phyloP scores from a whole-genome alignment of 2,888 invertebrate species.

The Platynereis dumerilii region DNA sequence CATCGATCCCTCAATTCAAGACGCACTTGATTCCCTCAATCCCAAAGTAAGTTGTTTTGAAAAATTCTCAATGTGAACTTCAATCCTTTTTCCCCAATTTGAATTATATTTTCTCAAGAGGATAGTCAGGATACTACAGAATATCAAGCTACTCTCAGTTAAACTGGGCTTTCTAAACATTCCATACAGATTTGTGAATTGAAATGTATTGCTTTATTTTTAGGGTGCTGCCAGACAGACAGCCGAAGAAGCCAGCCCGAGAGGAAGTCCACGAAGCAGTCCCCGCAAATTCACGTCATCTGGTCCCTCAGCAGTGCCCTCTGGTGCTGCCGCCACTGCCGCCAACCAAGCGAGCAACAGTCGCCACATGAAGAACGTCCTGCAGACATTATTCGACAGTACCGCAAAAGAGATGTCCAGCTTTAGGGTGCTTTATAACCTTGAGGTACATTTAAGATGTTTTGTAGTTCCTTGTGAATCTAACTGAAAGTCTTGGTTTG shows the following conservation, averaged over 20 bases:
- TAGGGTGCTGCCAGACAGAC: neutral
- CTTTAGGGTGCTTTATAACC: slow-evolving; percentile 65
- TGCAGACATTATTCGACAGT: slow-evolving; percentile 61
- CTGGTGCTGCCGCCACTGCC: slow-evolving; percentile 13
- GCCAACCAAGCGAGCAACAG: slow-evolving; percentile 28
- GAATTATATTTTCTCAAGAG: no score
- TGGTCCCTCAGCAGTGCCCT: slow-evolving; percentile 14
- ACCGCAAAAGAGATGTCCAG: slow-evolving; percentile 60
- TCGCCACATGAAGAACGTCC: slow-evolving; percentile 45
- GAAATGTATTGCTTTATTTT: no score
- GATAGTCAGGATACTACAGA: no score
- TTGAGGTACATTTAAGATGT: slow-evolving; percentile 57
- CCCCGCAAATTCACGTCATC: slow-evolving; percentile 44
- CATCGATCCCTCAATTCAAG: slow-evolving; percentile 65
- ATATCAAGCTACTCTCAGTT: no score
- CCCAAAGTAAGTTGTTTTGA: slow-evolving; percentile 47
- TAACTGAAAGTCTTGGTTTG: no score
- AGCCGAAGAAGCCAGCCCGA: slow-evolving; percentile 47
- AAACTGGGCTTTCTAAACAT: neutral
- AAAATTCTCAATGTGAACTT: no score
- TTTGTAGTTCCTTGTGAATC: no score
- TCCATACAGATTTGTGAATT: no score
- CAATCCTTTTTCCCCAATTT: neutral
- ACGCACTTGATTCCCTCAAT: slow-evolving; percentile 62
- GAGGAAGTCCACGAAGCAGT: slow-evolving; percentile 56